These are phyloP conservation scores for Pogonognathellus flavescens DNA, from an alignment of 1,140 invertebrate species.

Conservation along the genomic window DNA sequence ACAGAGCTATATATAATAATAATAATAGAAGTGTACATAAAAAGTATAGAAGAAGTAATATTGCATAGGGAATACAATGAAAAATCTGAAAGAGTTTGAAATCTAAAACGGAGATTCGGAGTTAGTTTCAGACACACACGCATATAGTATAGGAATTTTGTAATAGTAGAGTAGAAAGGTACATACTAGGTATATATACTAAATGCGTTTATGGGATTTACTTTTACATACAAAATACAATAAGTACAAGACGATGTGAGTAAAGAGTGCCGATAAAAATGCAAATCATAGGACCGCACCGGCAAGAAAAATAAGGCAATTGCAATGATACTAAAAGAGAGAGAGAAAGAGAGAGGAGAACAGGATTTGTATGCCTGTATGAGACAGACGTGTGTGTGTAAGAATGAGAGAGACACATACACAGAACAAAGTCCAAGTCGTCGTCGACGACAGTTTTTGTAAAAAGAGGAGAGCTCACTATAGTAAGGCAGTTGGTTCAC, in stretches of 20 bases:
- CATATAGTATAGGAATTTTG: not conserved
- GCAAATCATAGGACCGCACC: constrained; percentile 56
- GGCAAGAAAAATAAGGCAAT: constrained; percentile 63
- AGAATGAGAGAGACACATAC: not conserved
- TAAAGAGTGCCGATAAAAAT: constrained; percentile 57
- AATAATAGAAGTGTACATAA: no score
- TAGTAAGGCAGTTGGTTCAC: not conserved
- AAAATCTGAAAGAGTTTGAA: no score
- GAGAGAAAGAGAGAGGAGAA: no score
- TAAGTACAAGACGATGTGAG: not conserved
- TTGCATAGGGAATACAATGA: no score
- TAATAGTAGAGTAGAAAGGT: not conserved
- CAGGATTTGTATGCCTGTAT: constrained; percentile 27
- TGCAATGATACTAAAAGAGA: constrained; percentile 60
- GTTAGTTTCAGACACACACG: not conserved
- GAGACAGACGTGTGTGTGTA: not conserved
- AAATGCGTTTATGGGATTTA: not conserved
- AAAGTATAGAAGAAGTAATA: no score
- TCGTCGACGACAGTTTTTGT: not conserved
- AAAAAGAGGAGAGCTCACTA: no score
- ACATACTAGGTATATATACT: not conserved
- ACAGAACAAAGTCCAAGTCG: not conserved
- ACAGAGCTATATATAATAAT: no score
- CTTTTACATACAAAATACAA: not conserved
- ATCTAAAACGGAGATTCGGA: no score